Conservation (phyloP, 2,113 vertebrate species). For the Gobiocypris rarus region DNA sequence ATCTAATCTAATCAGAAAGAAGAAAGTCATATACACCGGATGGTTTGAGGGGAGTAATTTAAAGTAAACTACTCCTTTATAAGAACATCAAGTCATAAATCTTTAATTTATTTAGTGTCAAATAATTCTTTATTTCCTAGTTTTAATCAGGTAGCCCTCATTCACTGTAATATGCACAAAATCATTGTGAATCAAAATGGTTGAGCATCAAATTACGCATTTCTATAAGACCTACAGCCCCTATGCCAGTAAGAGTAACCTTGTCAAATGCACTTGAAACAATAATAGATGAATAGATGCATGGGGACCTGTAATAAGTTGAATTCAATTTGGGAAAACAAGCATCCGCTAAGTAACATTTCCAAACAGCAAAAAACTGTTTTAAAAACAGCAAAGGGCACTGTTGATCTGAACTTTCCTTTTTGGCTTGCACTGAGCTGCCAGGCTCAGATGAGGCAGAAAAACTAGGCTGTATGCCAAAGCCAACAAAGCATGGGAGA, state of each 20-base stretch:
- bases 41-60: no score
- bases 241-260: no score
- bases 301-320: background rate
- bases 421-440: background rate
- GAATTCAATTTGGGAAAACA: background rate
- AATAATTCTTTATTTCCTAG: background rate
- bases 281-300: background rate
- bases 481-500: conserved; percentile 4
- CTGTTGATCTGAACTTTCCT: background rate
- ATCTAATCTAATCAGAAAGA: no score
- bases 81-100: background rate
- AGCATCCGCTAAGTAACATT: background rate
- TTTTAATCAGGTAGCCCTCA: background rate
- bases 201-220: background rate
- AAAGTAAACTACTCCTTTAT: background rate
- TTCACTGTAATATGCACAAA: background rate
- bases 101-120: background rate
- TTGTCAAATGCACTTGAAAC: background rate
- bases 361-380: background rate
- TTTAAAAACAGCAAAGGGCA: background rate
- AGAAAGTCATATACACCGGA: no score
- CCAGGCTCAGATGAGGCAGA: conserved; percentile 15
- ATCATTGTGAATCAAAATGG: background rate
- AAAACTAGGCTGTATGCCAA: background rate
- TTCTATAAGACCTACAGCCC: background rate